Conservation (phyloP, 2,113 vertebrate species). For the Neolamprologus modestus region DNA sequence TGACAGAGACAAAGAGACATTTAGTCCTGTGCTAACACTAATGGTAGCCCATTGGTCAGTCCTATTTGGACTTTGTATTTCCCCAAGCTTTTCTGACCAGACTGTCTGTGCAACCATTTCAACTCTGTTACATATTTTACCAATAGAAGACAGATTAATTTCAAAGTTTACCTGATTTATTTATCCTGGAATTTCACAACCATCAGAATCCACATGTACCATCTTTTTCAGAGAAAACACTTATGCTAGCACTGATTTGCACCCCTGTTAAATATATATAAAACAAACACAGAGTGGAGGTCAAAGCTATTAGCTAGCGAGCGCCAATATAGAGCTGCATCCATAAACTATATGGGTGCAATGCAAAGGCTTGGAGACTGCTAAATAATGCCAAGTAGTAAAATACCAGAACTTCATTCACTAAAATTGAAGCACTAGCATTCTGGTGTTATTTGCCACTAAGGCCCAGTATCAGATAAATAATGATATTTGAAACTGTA, state of each 20-base stretch:
- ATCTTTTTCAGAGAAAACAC: background rate
- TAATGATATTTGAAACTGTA: accelerated
- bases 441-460: background rate
- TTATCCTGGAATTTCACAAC: background rate
- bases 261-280: background rate
- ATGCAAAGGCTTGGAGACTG: background rate
- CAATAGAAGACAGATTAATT: background rate
- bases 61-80: background rate
- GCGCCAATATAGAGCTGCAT: background rate
- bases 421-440: background rate
- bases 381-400: background rate
- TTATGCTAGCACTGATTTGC: background rate
- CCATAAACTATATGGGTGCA: background rate
- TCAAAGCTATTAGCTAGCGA: background rate
- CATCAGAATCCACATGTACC: background rate
- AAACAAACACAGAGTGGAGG: background rate
- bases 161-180: background rate
- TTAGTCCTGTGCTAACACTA: background rate
- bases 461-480: background rate
- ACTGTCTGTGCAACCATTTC: background rate
- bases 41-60: background rate
- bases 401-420: background rate
- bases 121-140: background rate
- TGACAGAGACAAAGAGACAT: background rate
- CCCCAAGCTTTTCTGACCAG: background rate